A percentile compares a stretch with the other conserved stretches of the same genome.
Conservation (phyloP, 2,797 vertebrate species). For the Threskiornis aethiopicus region DNA sequence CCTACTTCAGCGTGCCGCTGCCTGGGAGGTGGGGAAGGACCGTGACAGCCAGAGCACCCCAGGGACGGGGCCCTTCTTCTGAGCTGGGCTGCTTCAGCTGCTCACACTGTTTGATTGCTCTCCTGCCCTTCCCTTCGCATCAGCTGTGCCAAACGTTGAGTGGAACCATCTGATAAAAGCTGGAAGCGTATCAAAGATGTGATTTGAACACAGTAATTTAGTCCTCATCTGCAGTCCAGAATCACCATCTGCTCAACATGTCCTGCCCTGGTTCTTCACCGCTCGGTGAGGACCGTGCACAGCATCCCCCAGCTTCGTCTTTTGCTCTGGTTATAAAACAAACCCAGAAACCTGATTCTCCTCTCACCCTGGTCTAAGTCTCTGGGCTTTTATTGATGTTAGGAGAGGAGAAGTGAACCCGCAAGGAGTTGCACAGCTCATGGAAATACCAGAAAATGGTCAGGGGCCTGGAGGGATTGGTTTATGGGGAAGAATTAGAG, state of each 20-base stretch:
- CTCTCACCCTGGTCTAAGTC: not conserved
- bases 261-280: not conserved
- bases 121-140: not conserved
- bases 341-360: not conserved
- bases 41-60: not conserved
- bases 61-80: not conserved
- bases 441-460: not conserved
- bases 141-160: conserved; percentile 54
- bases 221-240: conserved; percentile 19
- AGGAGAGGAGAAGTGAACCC: not conserved
- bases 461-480: not conserved
- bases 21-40: not conserved
- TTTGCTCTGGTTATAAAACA: not conserved
- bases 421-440: not conserved
- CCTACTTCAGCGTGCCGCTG: not conserved
- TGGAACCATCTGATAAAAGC: conserved; percentile 65
- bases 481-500: not conserved
- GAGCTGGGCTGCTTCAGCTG: not conserved
- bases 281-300: not conserved
- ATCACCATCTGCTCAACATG: conserved; percentile 18
- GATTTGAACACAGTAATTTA: not conserved
- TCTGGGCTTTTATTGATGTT: not conserved
- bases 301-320: not conserved
- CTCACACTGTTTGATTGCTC: not conserved
- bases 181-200: conserved; percentile 46